Base-by-base conservation (phyloP, 2,888 invertebrate species). In the Biston betularia region DNA sequence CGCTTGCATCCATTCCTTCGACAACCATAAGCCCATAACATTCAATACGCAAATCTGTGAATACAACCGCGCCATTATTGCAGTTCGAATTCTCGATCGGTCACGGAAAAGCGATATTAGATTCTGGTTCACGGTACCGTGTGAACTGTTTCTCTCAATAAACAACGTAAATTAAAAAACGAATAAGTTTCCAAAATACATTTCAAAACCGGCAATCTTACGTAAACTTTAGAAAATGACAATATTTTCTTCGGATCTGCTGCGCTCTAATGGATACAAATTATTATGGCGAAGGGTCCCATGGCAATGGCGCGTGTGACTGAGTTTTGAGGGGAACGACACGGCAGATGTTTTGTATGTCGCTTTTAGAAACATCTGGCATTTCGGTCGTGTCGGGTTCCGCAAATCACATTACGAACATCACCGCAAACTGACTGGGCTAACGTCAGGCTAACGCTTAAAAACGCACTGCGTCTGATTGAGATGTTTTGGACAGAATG, bases 341-440 rank as follows among this genome's bases (percentile, higher is more conserved):
- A 69, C 65, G 80, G 81, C 89, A 90, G 89, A 89, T 90, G 89
- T 83, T 80, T 70, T 65, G 66, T 68, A 60, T 24, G 63, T 65
- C 72, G 72, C 69, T 74, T 75, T 75, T 71, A 70, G 70, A 72
- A 69, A 72, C 76, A 84, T 82, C 77, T 78, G 78, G 73, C 76
- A 67, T 76, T 73, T 69, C 74, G 72, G 68, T 74, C 73, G 71
- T 73, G 74, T 75, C 73, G 58, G 73, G 75, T 71, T 74, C 69
- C 49, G 69, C 71, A 70, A 66, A 69, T 65, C 68, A 62, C 72
- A 66, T 74, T 68, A 64, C 50, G 54, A 72, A 70, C 65, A 3
- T 68, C 65, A 67, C 70, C 66, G 53, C 70, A 70, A 67, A 50
- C 69, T 58, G 55, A 68, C 50, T 48, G 52, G 71, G 69, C 65